Conservation (phyloP, 2,888 invertebrate species). For the Thecocarcelia acutangulata region DNA sequence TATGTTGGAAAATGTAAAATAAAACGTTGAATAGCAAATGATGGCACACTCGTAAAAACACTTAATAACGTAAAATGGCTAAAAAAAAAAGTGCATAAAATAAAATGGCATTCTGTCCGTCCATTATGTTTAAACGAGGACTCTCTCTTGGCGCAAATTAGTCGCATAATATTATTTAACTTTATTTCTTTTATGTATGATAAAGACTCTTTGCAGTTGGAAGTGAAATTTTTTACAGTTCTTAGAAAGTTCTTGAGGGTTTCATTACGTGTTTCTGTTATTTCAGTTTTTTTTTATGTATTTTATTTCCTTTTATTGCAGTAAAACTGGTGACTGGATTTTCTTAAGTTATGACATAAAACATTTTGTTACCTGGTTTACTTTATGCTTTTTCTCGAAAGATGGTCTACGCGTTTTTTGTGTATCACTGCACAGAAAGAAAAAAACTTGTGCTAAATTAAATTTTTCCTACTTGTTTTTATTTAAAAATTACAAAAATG, state of each 20-base stretch:
- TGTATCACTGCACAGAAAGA: too few species aligned
- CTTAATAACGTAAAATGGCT: background rate
- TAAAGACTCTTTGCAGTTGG: background rate
- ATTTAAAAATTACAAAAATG: too few species aligned
- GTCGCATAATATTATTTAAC: conserved; percentile 30
- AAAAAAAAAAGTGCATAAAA: background rate
- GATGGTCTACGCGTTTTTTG: too few species aligned
- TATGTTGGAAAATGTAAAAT: background rate
- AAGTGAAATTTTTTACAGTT: background rate
- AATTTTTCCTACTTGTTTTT: too few species aligned
- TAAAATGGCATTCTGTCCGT: background rate
- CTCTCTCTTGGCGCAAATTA: conserved; percentile 42
- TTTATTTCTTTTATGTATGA: conserved; percentile 23
- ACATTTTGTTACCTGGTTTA: background rate
- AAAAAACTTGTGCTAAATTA: too few species aligned
- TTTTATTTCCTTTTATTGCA: background rate
- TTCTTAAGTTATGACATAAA: too few species aligned
- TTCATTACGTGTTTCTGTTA: background rate
- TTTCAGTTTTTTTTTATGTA: background rate
- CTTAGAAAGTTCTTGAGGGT: conserved; percentile 2
- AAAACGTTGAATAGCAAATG: background rate
- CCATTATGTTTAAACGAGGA: background rate
- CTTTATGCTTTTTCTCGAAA: background rate
- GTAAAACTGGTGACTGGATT: too few species aligned
- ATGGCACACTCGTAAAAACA: background rate